phyloP scores from a whole-genome alignment of 2,113 vertebrate species.

The Nicator chloris region DNA sequence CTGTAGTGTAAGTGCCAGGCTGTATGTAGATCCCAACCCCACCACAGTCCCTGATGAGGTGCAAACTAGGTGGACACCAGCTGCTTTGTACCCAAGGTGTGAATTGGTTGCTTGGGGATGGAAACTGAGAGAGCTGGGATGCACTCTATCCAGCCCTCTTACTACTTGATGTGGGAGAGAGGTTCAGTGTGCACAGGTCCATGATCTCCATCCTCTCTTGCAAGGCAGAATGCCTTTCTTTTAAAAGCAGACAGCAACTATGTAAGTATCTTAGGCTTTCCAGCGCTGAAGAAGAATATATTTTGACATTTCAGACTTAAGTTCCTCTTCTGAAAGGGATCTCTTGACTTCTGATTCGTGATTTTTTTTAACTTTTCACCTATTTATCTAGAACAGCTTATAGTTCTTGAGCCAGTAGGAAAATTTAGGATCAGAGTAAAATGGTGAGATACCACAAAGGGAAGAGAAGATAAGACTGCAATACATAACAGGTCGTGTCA shows the following conservation, averaged over 20 bases:
- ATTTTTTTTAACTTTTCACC: neutral
- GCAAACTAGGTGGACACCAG: neutral
- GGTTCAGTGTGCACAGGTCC: neutral
- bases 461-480: neutral
- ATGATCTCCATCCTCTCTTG: neutral
- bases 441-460: neutral
- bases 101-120: neutral
- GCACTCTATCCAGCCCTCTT: accelerated
- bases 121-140: neutral
- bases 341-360: neutral
- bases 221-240: neutral
- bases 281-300: neutral
- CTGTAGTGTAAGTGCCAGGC: neutral
- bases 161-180: neutral
- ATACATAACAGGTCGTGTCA: neutral
- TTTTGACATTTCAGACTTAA: neutral
- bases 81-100: neutral
- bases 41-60: neutral
- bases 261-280: neutral
- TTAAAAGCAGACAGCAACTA: neutral
- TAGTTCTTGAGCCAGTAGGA: neutral
- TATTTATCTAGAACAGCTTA: neutral
- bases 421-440: neutral
- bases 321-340: neutral
- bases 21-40: neutral